phyloP scores from a whole-genome alignment of 2,888 invertebrate species.

The Scaptomyza tumidula region DNA sequence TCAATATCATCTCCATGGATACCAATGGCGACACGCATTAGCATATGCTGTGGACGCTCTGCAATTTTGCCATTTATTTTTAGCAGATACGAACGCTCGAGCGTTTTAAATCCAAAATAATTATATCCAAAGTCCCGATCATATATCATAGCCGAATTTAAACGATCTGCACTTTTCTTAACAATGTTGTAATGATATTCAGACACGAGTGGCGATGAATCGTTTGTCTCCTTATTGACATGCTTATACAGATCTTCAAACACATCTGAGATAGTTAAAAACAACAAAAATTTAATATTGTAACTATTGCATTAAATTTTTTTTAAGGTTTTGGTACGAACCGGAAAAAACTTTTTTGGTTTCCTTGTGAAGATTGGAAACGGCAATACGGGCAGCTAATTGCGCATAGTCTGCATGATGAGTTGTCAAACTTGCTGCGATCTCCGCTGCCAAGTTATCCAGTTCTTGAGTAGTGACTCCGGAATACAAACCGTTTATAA shows the following conservation, averaged over 20 bases:
- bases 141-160: slow-evolving; percentile 98
- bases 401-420: slow-evolving; percentile 98
- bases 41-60: slow-evolving; percentile 99
- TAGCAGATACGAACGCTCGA: slow-evolving; percentile 97
- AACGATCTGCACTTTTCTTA: slow-evolving; percentile 92
- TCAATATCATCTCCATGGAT: slow-evolving; percentile 98
- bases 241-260: slow-evolving; percentile 93
- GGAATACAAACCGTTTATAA: slow-evolving; percentile 96
- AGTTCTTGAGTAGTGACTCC: slow-evolving; percentile 98
- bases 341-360: slow-evolving; percentile 97
- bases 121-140: slow-evolving; percentile 98
- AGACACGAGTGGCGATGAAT: slow-evolving; percentile 93
- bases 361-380: slow-evolving; percentile 99
- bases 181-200: slow-evolving; percentile 92
- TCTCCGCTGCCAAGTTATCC: slow-evolving; percentile 99
- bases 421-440: slow-evolving; percentile 98
- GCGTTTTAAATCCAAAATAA: slow-evolving; percentile 99
- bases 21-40: slow-evolving; percentile 98
- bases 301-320: not conserved
- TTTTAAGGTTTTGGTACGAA: slow-evolving; percentile 78
- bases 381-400: slow-evolving; percentile 95
- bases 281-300: not conserved
- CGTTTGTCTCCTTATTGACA: slow-evolving; percentile 89
- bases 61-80: slow-evolving; percentile 96
- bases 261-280: slow-evolving; percentile 88